Base-by-base conservation (phyloP, 2,888 invertebrate species). In the Limnephilus rhombicus region DNA sequence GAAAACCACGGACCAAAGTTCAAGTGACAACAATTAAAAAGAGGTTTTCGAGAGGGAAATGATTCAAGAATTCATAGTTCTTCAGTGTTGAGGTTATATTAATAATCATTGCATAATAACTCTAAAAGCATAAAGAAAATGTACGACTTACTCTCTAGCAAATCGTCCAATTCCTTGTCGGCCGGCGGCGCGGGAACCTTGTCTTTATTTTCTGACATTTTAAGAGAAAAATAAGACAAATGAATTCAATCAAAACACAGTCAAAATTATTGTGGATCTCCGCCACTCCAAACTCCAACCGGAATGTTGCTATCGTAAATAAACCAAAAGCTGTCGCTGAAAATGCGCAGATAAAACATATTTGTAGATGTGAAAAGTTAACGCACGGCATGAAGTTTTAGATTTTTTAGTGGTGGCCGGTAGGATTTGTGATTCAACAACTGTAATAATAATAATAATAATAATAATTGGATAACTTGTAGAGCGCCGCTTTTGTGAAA, bases 141-240 rank as follows among this genome's bases (percentile, higher is more conserved):
- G 81, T 31, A 45, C 80, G 92, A 96, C 97, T 97, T 95, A 98
- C 98, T 98, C 95, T 98, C 97, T 94, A 98, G 95, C 94, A 98
- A 96, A 94, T 98, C 97, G 92, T 98, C 97, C 94, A 98, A 95
- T 95, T 98, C 98, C 80, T 97, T 96, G 94, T 98, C 95, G 12
- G 95, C 95, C 15, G 85, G 41, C 90, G 93, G 94, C 80, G 94
- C 82, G 37, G 83, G 12, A 45, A 92, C 82, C 37, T 91, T 91
- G 85, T 94, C 94, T 92, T 94, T 94, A 31, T 94, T 94, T 88
- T 94, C 94, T 45, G 95, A 95, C 95, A 95, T 95, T 93, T 90
- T 91, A 49, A 85, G 85, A 68, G 68, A 90, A 87, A 34, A 34
- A 89, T 80, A 89, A 89, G 29, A 89, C 88, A 89, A 89, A 34